Evolutionary conservation across 2,888 invertebrate genomes (phyloP).

Genomic region (Pristionchus exspectatus): DNA sequence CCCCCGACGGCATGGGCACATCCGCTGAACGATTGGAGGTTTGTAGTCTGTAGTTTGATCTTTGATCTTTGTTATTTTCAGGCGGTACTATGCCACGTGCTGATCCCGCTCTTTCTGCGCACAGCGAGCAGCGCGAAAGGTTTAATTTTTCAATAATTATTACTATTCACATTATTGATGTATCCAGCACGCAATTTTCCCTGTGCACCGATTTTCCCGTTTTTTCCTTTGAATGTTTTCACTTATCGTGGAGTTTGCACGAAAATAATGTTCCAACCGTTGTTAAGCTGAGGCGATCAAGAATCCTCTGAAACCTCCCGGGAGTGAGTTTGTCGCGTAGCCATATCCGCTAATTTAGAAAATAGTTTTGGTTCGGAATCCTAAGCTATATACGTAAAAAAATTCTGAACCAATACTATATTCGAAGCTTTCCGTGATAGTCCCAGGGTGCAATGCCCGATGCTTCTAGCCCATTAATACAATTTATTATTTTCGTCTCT

Average conservation of each 20-base stretch:
- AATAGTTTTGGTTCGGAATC: neutral
- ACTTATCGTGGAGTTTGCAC: neutral
- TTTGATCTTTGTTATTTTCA: neutral
- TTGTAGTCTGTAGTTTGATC: conserved; percentile 11
- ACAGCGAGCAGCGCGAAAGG: conserved; percentile 96
- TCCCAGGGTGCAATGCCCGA: neutral
- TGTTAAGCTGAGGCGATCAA: conserved; percentile 25
- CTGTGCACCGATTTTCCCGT: neutral
- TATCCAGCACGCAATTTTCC: neutral
- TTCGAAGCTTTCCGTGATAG: neutral
- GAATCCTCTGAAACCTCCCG: conserved; percentile 35
- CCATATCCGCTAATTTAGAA: neutral
- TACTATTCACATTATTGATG: neutral
- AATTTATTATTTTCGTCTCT: neutral
- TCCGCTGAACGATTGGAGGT: conserved; percentile 91
- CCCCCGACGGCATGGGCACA: conserved; percentile 89
- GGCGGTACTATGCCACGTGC: conserved; percentile 94
- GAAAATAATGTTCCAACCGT: neutral
- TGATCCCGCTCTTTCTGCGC: conserved; percentile 95
- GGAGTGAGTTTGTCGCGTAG: conserved; percentile 47
- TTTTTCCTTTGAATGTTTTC: neutral
- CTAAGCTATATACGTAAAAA: neutral
- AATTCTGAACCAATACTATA: neutral
- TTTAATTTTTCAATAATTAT: conserved; percentile 76
- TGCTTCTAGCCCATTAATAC: neutral